These are phyloP conservation scores for Drosophila planitibia DNA, from an alignment of 2,888 invertebrate genomes.

Conservation along the genomic window DNA sequence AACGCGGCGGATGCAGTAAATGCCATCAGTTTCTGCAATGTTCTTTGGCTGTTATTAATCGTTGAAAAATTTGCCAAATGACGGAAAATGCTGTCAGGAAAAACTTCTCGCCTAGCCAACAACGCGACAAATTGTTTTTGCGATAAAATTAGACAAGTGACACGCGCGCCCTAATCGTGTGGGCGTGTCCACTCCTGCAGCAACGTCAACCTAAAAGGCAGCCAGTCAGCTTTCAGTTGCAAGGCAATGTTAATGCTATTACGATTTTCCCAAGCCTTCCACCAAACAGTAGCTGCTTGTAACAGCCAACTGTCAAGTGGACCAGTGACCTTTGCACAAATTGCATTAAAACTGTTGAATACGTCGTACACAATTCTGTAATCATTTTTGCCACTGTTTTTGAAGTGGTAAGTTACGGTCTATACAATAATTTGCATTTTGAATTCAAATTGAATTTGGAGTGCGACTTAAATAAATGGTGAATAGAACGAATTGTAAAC, in stretches of 20 bases:
- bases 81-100: conserved; percentile 65
- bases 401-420: neutral
- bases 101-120: conserved; percentile 58
- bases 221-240: conserved; percentile 44
- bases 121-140: conserved; percentile 81
- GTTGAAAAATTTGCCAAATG: conserved; percentile 72
- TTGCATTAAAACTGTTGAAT: conserved; percentile 59
- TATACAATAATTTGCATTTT: conserved; percentile 33
- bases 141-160: conserved; percentile 78
- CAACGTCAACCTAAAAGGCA: conserved; percentile 50
- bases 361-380: conserved; percentile 26
- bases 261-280: conserved; percentile 14
- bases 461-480: conserved; percentile 69
- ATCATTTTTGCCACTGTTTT: conserved; percentile 6
- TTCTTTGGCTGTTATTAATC: conserved; percentile 76
- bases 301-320: conserved; percentile 34
- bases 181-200: conserved; percentile 27
- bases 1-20: conserved; percentile 20
- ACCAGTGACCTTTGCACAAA: conserved; percentile 55
- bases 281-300: conserved; percentile 5
- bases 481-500: conserved; percentile 67
- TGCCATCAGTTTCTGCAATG: conserved; percentile 28
- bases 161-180: conserved; percentile 69
- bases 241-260: conserved; percentile 69
- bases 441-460: conserved; percentile 72